Evolutionary conservation across 2,888 invertebrate genomes (phyloP).

Genomic region (Hipparchia semele): DNA sequence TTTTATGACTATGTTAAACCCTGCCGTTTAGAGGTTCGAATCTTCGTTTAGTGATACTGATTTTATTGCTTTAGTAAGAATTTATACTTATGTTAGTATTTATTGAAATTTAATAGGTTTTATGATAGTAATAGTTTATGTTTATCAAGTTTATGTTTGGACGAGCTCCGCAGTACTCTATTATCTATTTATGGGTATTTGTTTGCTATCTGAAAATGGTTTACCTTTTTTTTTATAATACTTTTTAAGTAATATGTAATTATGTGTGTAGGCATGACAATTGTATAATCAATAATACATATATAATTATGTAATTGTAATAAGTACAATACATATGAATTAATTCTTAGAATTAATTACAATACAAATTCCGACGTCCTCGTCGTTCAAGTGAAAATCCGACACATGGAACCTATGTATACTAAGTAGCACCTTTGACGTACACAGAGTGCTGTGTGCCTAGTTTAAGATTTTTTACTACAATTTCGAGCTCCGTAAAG

Average conservation of each 20-base stretch:
- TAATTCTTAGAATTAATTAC: neutral
- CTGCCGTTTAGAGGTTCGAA: constrained; percentile 23
- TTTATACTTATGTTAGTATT: neutral
- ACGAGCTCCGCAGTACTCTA: too few species aligned
- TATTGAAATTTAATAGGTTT: neutral
- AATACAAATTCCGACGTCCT: constrained; percentile 6
- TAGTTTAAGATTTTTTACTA: too few species aligned
- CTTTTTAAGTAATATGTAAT: too few species aligned
- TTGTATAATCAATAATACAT: too few species aligned
- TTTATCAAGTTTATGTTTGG: too few species aligned
- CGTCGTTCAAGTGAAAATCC: constrained; percentile 17
- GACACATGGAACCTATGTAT: constrained; percentile 4
- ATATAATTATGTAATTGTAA: too few species aligned
- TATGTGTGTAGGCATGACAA: too few species aligned
- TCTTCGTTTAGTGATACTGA: constrained; percentile 22
- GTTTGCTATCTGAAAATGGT: neutral
- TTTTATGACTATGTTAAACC: constrained; percentile 33
- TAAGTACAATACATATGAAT: neutral
- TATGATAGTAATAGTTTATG: too few species aligned
- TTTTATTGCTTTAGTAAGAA: constrained; percentile 12
- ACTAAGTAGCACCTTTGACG: constrained; percentile 41
- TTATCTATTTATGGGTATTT: too few species aligned
- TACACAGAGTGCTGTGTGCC: constrained; percentile 49
- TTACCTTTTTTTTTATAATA: neutral
- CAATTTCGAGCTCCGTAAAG: too few species aligned